phyloP scores from a whole-genome alignment of 2,888 invertebrate species.

The Cancer borealis region DNA sequence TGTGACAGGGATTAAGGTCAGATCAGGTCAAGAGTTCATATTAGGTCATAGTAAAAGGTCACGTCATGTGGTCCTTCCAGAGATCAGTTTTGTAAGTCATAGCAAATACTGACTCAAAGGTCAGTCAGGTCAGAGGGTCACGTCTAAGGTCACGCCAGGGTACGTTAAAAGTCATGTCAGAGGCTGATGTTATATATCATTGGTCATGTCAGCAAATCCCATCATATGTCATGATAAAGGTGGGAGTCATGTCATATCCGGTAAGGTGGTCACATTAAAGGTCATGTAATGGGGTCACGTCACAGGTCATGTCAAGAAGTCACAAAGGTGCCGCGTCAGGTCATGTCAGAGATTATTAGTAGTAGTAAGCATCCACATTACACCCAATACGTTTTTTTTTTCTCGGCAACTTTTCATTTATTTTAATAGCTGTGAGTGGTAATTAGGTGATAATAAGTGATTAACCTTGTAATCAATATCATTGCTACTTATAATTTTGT shows the following conservation, averaged over 20 bases:
- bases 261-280: background rate
- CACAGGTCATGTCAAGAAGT: background rate
- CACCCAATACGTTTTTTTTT: background rate
- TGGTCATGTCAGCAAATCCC: background rate
- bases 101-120: background rate
- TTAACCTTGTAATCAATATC: background rate
- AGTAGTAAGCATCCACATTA: background rate
- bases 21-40: background rate
- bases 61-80: background rate
- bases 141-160: too few relatives aligned
- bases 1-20: background rate
- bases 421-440: background rate
- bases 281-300: background rate
- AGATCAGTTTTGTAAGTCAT: background rate
- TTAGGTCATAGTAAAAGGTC: background rate
- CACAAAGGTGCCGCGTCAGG: background rate
- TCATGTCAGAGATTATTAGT: background rate
- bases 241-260: background rate
- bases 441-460: slow-evolving; percentile 7
- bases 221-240: background rate
- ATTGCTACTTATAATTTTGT: background rate
- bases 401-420: background rate
- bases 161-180: background rate
- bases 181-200: background rate
- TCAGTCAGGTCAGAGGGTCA: too few relatives aligned